Percentiles rank a stretch among this genome's conserved stretches.
Conservation (phyloP, 2,888 invertebrate species). For the Mechanitis mazaeus region DNA sequence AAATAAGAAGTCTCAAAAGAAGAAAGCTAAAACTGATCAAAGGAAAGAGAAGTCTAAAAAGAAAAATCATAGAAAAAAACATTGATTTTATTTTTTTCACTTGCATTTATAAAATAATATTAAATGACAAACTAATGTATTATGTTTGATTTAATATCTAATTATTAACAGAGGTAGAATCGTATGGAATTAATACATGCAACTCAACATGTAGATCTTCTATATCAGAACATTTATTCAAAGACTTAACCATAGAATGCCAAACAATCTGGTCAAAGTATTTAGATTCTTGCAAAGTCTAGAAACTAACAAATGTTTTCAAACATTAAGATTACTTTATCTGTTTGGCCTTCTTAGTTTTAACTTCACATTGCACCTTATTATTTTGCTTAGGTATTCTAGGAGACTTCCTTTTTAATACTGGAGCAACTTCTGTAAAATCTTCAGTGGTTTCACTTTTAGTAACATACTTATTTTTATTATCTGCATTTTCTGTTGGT, state of each 20-base stretch:
- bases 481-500: background rate
- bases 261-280: too few relatives aligned
- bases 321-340: slow-evolving; percentile 8
- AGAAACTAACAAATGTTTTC: too few relatives aligned
- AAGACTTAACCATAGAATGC: too few relatives aligned
- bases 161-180: background rate
- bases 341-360: slow-evolving; percentile 14
- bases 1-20: slow-evolving; percentile 79
- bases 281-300: too few relatives aligned
- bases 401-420: slow-evolving; percentile 35
- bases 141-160: background rate
- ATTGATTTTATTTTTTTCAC: slow-evolving; percentile 36
- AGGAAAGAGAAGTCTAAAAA: slow-evolving; percentile 64
- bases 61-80: slow-evolving; percentile 56
- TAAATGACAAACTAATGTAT: background rate
- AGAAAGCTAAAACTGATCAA: slow-evolving; percentile 46
- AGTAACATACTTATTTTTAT: background rate
- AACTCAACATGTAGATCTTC: background rate
- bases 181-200: background rate
- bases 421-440: slow-evolving; percentile 22
- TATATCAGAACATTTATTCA: too few relatives aligned
- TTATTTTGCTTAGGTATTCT: slow-evolving; percentile 19
- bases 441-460: background rate
- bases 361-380: slow-evolving; percentile 5
- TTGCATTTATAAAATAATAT: slow-evolving; percentile 7